Percentiles rank a stretch among this genome's conserved stretches.
phyloP scores from a whole-genome alignment of 2,888 invertebrate species.

The Nudaria mundana region DNA sequence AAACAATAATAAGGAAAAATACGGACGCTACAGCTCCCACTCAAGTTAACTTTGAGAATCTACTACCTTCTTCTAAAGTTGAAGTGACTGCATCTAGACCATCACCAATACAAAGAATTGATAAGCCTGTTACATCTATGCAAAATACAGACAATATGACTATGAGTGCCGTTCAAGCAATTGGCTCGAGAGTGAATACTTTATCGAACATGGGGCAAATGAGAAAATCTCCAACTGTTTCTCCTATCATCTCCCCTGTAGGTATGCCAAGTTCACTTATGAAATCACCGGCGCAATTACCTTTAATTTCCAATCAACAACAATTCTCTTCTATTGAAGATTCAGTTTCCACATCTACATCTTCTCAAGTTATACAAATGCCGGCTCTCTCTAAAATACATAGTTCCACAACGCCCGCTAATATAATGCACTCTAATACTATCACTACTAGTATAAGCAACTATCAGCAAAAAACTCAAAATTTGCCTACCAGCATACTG shows the following conservation, averaged over 20 bases:
- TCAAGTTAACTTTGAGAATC: conserved; percentile 76
- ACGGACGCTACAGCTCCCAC: conserved; percentile 65
- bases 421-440: conserved; percentile 65
- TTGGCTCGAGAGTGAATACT: conserved; percentile 66
- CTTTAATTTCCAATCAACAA: conserved; percentile 58
- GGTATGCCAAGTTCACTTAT: conserved; percentile 57
- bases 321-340: conserved; percentile 54
- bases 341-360: conserved; percentile 43
- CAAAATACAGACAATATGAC: conserved; percentile 52
- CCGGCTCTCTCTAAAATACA: conserved; percentile 75
- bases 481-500: conserved; percentile 70
- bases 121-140: conserved; percentile 51
- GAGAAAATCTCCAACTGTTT: conserved; percentile 71
- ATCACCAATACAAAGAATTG: conserved; percentile 61
- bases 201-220: conserved; percentile 62
- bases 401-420: conserved; percentile 47
- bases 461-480: conserved; percentile 58
- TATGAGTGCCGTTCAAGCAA: conserved; percentile 62
- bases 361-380: conserved; percentile 76
- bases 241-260: conserved; percentile 69
- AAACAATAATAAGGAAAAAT: conserved; percentile 73
- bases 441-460: conserved; percentile 62
- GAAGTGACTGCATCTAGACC: conserved; percentile 66
- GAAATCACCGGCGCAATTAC: conserved; percentile 71
- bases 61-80: conserved; percentile 75